Conservation (phyloP, 2,888 invertebrate species). For the Siphlonurus alternatus region DNA sequence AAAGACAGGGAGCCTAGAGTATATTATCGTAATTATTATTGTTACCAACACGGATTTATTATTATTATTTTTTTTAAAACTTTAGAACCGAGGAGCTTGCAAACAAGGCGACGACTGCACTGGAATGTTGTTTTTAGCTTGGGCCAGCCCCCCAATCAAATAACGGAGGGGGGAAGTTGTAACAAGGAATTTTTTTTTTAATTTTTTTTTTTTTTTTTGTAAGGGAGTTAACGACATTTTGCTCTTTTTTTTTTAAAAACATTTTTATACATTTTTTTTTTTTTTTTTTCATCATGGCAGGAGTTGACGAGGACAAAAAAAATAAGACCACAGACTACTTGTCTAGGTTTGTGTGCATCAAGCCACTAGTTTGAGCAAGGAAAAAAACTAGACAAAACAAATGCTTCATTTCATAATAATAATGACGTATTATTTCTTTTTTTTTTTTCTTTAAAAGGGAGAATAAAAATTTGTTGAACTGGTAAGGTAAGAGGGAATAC, state of each 20-base stretch:
- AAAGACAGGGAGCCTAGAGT: not conserved
- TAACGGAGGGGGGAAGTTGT: not conserved
- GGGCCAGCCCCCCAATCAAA: not conserved
- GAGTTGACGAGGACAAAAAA: not conserved
- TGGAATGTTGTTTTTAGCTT: slow-evolving; percentile 1
- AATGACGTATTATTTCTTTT: not conserved
- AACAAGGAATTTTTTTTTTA: not conserved
- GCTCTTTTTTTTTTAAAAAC: slow-evolving; percentile 2
- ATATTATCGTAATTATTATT: not conserved
- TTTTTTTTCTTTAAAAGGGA: not conserved
- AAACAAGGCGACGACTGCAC: not conserved
- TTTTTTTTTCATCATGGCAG: not conserved
- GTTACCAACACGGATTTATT: not conserved
- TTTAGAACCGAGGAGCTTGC: not conserved
- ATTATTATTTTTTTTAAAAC: not conserved
- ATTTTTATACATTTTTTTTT: not conserved
- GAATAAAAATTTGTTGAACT: not conserved
- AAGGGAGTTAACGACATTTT: not conserved
- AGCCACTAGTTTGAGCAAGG: slow-evolving; percentile 4
- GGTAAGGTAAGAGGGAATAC: not conserved
- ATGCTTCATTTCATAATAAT: not conserved
- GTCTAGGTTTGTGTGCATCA: not conserved
- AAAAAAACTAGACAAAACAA: slow-evolving; percentile 1
- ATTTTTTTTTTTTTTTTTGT: not conserved
- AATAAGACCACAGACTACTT: not conserved